A percentile compares a stretch with the other conserved stretches of the same genome.
Conservation (phyloP, 2,797 vertebrate species). For the Muscicapa comitata region DNA sequence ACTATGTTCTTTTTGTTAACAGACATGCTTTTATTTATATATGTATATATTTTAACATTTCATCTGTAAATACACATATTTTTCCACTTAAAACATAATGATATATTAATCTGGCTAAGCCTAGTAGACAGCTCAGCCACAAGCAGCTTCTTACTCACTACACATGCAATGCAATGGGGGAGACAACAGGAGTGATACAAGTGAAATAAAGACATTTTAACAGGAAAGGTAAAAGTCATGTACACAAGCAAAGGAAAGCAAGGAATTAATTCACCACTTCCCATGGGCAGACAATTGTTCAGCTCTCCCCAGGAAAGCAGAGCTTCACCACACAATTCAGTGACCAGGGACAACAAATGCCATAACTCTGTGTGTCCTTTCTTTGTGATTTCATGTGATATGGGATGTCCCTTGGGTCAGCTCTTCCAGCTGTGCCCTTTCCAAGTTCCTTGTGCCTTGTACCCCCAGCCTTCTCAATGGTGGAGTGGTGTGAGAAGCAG, state of each 20-base stretch:
- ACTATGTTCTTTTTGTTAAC: background rate
- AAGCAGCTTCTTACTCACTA: background rate
- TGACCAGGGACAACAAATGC: rapidly evolving
- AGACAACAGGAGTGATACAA: background rate
- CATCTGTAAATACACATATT: background rate
- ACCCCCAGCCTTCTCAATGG: rapidly evolving
- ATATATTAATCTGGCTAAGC: background rate
- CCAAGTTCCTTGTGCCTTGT: background rate
- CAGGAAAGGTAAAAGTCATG: background rate
- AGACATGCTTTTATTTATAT: background rate
- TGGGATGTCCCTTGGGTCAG: background rate
- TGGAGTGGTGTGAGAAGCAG: background rate
- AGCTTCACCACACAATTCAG: rapidly evolving
- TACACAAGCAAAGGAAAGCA: background rate
- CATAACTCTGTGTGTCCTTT: rapidly evolving
- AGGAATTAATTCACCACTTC: background rate
- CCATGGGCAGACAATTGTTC: background rate
- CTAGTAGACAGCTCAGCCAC: background rate
- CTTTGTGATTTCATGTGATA: rapidly evolving
- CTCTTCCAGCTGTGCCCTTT: background rate
- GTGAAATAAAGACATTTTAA: background rate
- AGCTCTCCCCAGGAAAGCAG: background rate
- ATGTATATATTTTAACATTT: background rate
- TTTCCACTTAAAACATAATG: background rate
- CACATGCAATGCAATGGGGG: too few relatives aligned